Evolutionary conservation across 2,797 vertebrate species (phyloP), one percentile per base, ranked within the genome.

Genomic region (Enteromius treurensis): DNA sequence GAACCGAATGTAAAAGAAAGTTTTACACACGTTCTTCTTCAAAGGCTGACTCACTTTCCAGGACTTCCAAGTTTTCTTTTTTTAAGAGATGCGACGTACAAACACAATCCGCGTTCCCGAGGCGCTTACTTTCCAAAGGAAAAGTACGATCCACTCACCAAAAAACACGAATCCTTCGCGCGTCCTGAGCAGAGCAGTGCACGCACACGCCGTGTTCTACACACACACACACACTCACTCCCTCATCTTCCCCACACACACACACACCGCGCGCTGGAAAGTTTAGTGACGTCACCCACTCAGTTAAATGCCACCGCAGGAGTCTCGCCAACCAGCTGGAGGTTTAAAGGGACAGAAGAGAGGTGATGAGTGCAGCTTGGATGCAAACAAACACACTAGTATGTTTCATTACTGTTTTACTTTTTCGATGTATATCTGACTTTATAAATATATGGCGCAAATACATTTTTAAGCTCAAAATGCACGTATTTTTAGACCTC

Each of bases 201-300:
- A 65, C 80, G 58, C 68, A 64, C 81, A 53, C 74, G 49, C 82
- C 55, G 53, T 40, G 76, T 70, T 49, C 79, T 40, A 65, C 64
- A 67, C 53, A 49, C 90, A 58, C 90, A 42, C 42, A 40, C 40
- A 40, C 40, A 42, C 40, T 3, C 45, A 47, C 45, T 47, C 45
- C 13, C 45, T 47, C 45, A 42, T 70, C 68, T 47, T 74, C 55
- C 51, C 29, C 64, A 49, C 49, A 53, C n/a, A 23, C 84, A 47
- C 45, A 53, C 51, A 42, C 79, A 55, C 65, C 40, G 34, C 40
- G 87, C 83, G 90, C 88, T 89, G 89, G 85, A 87, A 92, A 90
- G 80, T 86, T 88, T 82, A 74, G 80, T 91, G 89, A 90, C 90
- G 90, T 90, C 90, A 90, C 84, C 51, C 58, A 51, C 79, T 82